These are phyloP conservation scores for Channa maculata DNA, from an alignment of 2,113 vertebrate species.

Conservation along the genomic window DNA sequence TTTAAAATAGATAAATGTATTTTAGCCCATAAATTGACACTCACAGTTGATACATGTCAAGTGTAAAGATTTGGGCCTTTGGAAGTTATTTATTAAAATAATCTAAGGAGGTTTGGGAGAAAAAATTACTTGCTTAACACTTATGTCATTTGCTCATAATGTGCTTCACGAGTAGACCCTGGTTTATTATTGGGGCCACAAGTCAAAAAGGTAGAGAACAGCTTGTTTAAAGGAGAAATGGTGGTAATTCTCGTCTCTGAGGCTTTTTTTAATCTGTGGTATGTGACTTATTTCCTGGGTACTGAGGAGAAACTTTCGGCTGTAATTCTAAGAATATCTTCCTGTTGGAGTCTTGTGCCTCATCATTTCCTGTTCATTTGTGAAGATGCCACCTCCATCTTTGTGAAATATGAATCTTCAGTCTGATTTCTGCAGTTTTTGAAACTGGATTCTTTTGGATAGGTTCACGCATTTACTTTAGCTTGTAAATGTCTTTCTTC, in stretches of 20 bases:
- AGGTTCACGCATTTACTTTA: too few relatives aligned
- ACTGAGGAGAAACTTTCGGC: not conserved
- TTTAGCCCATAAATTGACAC: too few relatives aligned
- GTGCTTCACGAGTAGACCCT: too few relatives aligned
- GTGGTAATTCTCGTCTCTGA: not conserved
- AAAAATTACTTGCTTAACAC: too few relatives aligned
- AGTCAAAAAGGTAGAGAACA: not conserved
- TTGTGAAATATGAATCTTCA: not conserved
- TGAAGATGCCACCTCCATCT: not conserved
- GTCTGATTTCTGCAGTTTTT: not conserved
- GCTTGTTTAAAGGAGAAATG: not conserved
- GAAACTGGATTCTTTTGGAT: not conserved
- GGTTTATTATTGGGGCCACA: too few relatives aligned
- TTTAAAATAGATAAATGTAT: too few relatives aligned
- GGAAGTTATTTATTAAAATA: too few relatives aligned
- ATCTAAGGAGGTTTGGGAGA: too few relatives aligned
- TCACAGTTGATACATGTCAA: too few relatives aligned
- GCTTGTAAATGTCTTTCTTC: too few relatives aligned
- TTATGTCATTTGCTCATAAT: too few relatives aligned
- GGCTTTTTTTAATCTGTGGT: not conserved
- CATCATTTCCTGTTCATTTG: slow-evolving; percentile 33
- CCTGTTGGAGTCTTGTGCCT: slow-evolving; percentile 24
- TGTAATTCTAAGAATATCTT: slow-evolving; percentile 52
- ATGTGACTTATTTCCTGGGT: slow-evolving; percentile 44
- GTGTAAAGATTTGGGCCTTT: too few relatives aligned